Evolutionary conservation across 2,888 invertebrate species (phyloP).

Genomic region (Drosophila lacicola): DNA sequence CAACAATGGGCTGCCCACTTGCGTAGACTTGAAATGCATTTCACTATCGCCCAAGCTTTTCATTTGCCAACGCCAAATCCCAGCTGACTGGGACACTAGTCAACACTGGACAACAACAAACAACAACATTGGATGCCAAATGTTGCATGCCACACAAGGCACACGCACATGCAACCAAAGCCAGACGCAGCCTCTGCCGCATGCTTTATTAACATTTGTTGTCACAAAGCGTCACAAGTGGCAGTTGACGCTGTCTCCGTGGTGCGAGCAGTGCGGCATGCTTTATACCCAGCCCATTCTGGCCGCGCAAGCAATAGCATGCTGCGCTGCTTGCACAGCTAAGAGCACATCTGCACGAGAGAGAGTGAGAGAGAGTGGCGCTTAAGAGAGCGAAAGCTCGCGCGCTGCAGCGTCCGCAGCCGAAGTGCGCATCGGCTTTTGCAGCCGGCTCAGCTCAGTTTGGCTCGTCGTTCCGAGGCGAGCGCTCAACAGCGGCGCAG

Average conservation of each 20-base stretch:
- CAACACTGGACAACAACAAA: slow-evolving; percentile 53
- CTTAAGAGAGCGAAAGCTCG: slow-evolving; percentile 70
- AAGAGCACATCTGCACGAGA: slow-evolving; percentile 63
- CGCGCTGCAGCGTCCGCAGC: neutral
- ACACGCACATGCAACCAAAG: slow-evolving; percentile 26
- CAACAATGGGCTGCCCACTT: slow-evolving; percentile 46
- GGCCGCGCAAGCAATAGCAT: slow-evolving; percentile 74
- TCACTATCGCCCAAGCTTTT: slow-evolving; percentile 62
- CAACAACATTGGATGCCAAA: slow-evolving; percentile 45
- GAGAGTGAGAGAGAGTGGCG: no score
- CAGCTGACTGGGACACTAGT: slow-evolving; percentile 59
- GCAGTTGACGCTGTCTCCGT: slow-evolving; percentile 54
- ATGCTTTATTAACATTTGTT: slow-evolving; percentile 67
- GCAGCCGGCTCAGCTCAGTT: slow-evolving; percentile 40
- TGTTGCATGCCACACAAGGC: slow-evolving; percentile 54
- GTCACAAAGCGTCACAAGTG: slow-evolving; percentile 68
- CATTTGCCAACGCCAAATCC: slow-evolving; percentile 64
- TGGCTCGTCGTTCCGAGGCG: slow-evolving; percentile 22
- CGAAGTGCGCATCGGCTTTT: slow-evolving; percentile 30
- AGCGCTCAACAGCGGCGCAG: slow-evolving; percentile 29
- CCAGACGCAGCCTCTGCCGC: slow-evolving; percentile 41
- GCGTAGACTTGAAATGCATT: slow-evolving; percentile 71
- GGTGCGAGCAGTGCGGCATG: slow-evolving; percentile 51
- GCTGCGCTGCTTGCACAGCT: slow-evolving; percentile 37
- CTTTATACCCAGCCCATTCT: slow-evolving; percentile 37